Base-by-base conservation (phyloP, 2,113 vertebrate species). In the Atlantisia rogersi region DNA sequence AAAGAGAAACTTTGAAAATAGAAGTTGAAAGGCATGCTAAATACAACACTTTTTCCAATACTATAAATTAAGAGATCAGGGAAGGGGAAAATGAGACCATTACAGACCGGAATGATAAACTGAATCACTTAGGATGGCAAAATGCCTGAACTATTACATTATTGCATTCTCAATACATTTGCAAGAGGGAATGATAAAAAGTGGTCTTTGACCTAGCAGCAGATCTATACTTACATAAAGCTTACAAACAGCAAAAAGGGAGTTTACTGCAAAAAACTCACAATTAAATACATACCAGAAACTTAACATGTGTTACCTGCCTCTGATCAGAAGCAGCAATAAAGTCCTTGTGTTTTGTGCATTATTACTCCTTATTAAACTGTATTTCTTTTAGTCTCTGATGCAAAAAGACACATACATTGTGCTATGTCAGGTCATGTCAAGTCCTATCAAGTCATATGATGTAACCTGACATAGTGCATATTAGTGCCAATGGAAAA, bases 391-490 rank as follows among this genome's bases (percentile, higher is more conserved):
- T 28, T 63, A 44, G 62, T 42, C 71, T 80, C 67, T 97, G 92
- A 97, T 97, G 44, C 82, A 93, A 96, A 87, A 80, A 95, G 96
- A 97, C 95, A 95, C 65, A 74, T 48, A 92, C 85, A 48, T 93
- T 95, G 87, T 95, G 92, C 82, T 93, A 95, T 96, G 70, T 95
- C 95, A 90, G 96, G 97, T 96, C 95, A 95, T 58, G 92, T 96
- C 95, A 91, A 75, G 60, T 95, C 73, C 82, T 90, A 96, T 95
- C 80, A 77, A 79, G 68, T 62, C 70, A 10, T 65, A 40, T 35
- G 85, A 81, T 69, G 48, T 26, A 82, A 71, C 46, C 82, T 71
- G 96, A 96, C 91, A 35, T 48, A 55, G 82, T 64, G 20, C 84
- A 89, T 95, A 96, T 87, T 93, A 95, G 80, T 64, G 89, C 79